Evolutionary conservation across 2,888 invertebrate species (phyloP).

Genomic region (Orthonychiurus folsomi): DNA sequence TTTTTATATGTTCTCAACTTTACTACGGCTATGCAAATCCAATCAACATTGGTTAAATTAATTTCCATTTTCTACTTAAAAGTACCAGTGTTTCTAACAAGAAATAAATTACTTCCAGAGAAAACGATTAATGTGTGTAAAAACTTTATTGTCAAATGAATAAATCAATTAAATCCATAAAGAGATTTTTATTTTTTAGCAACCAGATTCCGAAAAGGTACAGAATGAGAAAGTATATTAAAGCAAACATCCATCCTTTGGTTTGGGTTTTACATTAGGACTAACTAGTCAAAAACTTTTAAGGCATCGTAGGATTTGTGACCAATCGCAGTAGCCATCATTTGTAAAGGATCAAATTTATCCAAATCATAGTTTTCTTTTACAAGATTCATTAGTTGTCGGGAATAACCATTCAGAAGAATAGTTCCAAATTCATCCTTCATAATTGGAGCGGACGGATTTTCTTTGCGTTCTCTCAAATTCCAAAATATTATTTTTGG

Average conservation of each 20-base stretch:
- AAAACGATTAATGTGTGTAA: background rate
- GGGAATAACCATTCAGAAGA: constrained; percentile 30
- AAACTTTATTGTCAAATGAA: background rate
- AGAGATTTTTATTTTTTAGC: background rate
- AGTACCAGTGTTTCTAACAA: too few relatives aligned
- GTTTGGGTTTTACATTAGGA: too few relatives aligned
- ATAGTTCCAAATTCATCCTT: constrained; percentile 20
- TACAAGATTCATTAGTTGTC: constrained; percentile 17
- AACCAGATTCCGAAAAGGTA: too few relatives aligned
- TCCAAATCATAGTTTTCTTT: background rate
- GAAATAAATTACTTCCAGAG: background rate
- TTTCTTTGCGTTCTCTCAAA: constrained; percentile 15
- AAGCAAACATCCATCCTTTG: too few relatives aligned
- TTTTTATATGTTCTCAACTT: too few relatives aligned
- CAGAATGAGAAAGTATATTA: too few relatives aligned
- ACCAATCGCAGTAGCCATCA: background rate
- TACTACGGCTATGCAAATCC: too few relatives aligned
- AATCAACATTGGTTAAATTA: too few relatives aligned
- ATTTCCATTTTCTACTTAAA: too few relatives aligned
- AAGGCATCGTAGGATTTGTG: background rate
- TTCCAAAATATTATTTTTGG: constrained; percentile 35
- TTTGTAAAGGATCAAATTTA: background rate
- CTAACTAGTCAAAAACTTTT: background rate
- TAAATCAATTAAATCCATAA: background rate
- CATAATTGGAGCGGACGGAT: constrained; percentile 24